A percentile compares a stretch with the other conserved stretches of the same genome.
phyloP scores from a whole-genome alignment of 1,140 invertebrate genomes.

The Physella acuta region DNA sequence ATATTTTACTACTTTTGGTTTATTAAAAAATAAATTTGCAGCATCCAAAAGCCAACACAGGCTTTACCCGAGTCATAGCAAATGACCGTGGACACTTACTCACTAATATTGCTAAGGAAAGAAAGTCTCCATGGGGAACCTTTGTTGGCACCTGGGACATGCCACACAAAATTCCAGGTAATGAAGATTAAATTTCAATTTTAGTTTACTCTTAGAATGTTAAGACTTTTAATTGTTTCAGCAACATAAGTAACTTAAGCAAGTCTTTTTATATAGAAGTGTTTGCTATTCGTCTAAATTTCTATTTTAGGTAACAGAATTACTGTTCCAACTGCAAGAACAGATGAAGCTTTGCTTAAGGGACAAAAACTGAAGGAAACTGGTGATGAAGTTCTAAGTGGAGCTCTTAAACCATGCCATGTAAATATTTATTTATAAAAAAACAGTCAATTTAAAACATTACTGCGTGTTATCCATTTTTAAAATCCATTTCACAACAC shows the following conservation, averaged over 20 bases:
- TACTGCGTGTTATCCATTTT: too few relatives aligned
- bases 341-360: constrained; percentile 36
- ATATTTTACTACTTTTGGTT: too few relatives aligned
- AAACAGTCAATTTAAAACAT: too few relatives aligned
- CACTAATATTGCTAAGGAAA: constrained; percentile 45
- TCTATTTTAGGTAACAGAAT: constrained; percentile 50
- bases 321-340: constrained; percentile 43
- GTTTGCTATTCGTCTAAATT: too few relatives aligned
- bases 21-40: too few relatives aligned
- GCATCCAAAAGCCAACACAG: constrained; percentile 44
- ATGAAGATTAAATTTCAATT: too few relatives aligned
- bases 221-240: too few relatives aligned
- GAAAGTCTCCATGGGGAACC: constrained; percentile 56
- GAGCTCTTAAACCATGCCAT: constrained; percentile 40
- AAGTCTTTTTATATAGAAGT: too few relatives aligned
- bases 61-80: constrained; percentile 52
- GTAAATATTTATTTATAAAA: too few relatives aligned
- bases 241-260: too few relatives aligned
- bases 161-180: constrained; percentile 56
- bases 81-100: constrained; percentile 54
- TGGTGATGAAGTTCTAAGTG: constrained; percentile 40
- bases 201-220: too few relatives aligned
- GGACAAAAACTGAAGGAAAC: constrained; percentile 39
- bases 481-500: too few relatives aligned
- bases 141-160: constrained; percentile 60